Base-by-base conservation (phyloP, 2,888 invertebrate species). In the Cyaniris semiargus region DNA sequence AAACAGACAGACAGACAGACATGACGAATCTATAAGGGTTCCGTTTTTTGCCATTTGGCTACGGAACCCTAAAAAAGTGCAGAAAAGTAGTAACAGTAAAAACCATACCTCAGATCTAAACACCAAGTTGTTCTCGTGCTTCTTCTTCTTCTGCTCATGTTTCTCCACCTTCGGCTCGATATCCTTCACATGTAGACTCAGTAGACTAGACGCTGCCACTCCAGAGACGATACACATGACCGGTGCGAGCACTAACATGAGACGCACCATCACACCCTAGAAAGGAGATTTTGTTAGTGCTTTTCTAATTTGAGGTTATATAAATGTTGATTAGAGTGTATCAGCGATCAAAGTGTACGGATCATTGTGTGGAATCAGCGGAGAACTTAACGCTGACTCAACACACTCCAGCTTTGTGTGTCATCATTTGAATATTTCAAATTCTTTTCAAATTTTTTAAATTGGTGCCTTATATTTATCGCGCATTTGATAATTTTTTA, bases 221-320 rank as follows among this genome's bases (percentile, higher is more conserved):
- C 99, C 99, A 0, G 98, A 98, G 76, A 99, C 95, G 80, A 99
- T 97, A 86, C 99, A 99, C 98, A 99, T 99, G 0, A 99, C 98
- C 0, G 99, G 99, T 0, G 99, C 99, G 80, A 99, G 94, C 0
- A 99, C 99, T 86, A 99, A 93, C 99, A 99, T 99, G 75, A 99
- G 94, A 92, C 99, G 98, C 38, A 99, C 99, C 99, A 99, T 99
- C 71, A 99, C 99, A 81, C 99, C 99, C 98, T 98, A 88, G 23
- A 86, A 70, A 48, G 56, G 27, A 27, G 66, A 76, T 56, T 8
- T 21, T 21, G 38, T 38, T 31, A 34, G 60, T 72, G 53, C 72
- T 66, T 7, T 23, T 3, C 10, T 2, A 31, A 18, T 38, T 18
- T 58, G 31, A 53, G 44, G 38, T 15, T 23, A 53, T 34, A 23